Evolutionary conservation across 2,888 invertebrate species (phyloP), one percentile per base, ranked within the genome.

Genomic region (Drosophila borealis): DNA sequence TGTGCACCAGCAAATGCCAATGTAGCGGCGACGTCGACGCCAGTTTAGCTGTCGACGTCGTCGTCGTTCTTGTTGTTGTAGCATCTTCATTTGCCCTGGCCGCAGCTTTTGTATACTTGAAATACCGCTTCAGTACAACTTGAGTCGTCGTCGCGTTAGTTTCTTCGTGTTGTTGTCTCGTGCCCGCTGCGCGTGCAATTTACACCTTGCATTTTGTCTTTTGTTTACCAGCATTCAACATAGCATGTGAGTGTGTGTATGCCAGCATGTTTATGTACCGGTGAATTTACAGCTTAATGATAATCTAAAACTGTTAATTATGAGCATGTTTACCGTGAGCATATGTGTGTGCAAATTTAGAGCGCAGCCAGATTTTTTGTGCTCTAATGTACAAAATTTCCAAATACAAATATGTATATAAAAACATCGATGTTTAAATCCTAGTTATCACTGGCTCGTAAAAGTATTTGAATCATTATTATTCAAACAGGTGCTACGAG

Each of bases 61-160:
- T 39, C 51, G 65, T 49, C 36, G 45, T 46, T 39, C 29, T 17
- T 45, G 49, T 48, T 54, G 67, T 41, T 53, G 66, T 67, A 79
- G 81, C 80, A 81, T 83, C 83, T 81, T 80, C 80, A 79, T 80
- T 78, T 79, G 61, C 66, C 60, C 33, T 61, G 74, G 57, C 62
- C 74, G 70, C 70, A 76, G 72, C 72, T 86, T 75, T 81, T 79
- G 89, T 89, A 89, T 77, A 89, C 89, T 88, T 89, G 89, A 89
- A 86, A 82, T 79, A 82, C 89, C 74, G 89, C 89, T 89, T 89
- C 80, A 86, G 74, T 88, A 78, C 70, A 78, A 72, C 67, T 86
- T 84, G 70, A 87, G 72, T 71, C 76, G 69, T 68, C 68, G 81
- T 78, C 75, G 83, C 68, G 88, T 71, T 55, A 76, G 83, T 81